These are phyloP conservation scores for Macrosoma leucophasiata DNA, from an alignment of 2,888 invertebrate genomes.

Conservation along the genomic window DNA sequence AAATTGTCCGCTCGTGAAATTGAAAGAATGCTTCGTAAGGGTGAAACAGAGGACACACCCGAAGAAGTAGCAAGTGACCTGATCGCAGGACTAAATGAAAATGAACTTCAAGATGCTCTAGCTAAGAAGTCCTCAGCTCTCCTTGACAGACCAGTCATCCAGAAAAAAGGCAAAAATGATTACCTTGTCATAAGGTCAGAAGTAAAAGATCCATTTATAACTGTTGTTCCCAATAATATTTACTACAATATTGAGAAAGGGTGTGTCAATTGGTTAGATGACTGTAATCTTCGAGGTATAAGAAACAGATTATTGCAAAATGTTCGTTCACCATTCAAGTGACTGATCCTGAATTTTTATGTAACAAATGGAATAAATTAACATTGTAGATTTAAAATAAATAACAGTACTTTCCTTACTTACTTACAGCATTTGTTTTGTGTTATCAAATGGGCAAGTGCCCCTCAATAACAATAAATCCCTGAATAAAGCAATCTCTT, in stretches of 20 bases:
- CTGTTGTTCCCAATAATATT: constrained; percentile 52
- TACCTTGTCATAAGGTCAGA: constrained; percentile 44
- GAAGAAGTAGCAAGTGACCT: too few relatives aligned
- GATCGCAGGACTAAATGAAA: constrained; percentile 31
- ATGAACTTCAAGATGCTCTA: constrained; percentile 35
- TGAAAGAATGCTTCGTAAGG: too few relatives aligned
- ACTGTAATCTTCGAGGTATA: constrained; percentile 50
- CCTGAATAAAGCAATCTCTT: too few relatives aligned
- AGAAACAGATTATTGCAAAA: constrained; percentile 37
- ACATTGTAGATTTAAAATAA: too few relatives aligned
- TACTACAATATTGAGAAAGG: constrained; percentile 50
- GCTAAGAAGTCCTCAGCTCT: constrained; percentile 35
- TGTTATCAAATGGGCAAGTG: too few relatives aligned
- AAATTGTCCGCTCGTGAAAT: too few relatives aligned
- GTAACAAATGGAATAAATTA: too few relatives aligned
- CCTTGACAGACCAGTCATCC: constrained; percentile 37
- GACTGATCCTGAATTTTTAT: too few relatives aligned
- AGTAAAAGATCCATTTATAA: constrained; percentile 40
- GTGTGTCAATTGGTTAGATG: constrained; percentile 61
- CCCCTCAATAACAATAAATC: too few relatives aligned
- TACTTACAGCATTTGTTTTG: too few relatives aligned
- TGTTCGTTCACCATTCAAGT: constrained; percentile 31
- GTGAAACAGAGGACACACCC: too few relatives aligned
- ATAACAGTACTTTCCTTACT: too few relatives aligned
- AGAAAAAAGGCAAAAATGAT: constrained; percentile 43